phyloP scores from a whole-genome alignment of 2,113 vertebrate species.

The Otocyon megalotis region DNA sequence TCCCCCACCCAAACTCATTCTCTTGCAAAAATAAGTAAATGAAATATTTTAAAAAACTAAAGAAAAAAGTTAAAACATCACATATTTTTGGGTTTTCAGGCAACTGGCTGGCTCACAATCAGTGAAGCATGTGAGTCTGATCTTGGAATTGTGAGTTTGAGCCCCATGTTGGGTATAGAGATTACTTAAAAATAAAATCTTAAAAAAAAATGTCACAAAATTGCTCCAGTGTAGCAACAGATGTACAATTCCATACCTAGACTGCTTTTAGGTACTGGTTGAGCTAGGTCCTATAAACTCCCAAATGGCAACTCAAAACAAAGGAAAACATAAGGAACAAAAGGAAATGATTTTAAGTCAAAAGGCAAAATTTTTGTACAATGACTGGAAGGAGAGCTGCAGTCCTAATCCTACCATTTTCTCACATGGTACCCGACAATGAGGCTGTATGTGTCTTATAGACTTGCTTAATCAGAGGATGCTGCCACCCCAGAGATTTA shows the following conservation, averaged over 20 bases:
- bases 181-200: neutral
- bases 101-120: neutral
- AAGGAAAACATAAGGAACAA: constrained; percentile 64
- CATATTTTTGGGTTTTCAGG: neutral
- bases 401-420: neutral
- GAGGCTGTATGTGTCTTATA: neutral
- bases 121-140: neutral
- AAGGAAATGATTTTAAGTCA: constrained; percentile 56
- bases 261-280: constrained; percentile 17
- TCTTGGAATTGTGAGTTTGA: neutral
- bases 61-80: constrained; percentile 14
- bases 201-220: neutral
- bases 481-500: neutral
- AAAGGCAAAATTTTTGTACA: constrained; percentile 46
- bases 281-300: constrained; percentile 14
- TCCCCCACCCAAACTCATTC: no score
- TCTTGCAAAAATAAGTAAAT: no score
- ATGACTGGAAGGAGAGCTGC: neutral
- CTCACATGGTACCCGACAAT: neutral
- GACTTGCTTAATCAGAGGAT: neutral
- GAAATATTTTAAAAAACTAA: neutral
- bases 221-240: neutral
- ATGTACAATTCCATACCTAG: neutral
- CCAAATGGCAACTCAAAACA: constrained; percentile 35
- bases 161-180: neutral